Percentiles rank a stretch among this genome's conserved stretches.
Conservation (phyloP, 2,797 vertebrate species). For the Scyliorhinus canicula region DNA sequence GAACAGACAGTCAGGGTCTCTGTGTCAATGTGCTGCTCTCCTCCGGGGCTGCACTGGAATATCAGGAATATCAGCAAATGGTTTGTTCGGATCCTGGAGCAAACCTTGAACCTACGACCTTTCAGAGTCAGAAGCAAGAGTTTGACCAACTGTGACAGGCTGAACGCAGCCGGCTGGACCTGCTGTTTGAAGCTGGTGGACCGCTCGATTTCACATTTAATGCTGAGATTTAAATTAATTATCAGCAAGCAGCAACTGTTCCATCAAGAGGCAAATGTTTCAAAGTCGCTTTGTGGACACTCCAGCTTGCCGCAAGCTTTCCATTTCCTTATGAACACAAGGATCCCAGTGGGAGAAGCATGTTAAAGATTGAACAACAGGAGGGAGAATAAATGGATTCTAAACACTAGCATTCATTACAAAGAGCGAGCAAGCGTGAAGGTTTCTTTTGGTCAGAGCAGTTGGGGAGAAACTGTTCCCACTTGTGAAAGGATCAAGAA, state of each 20-base stretch:
- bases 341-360: background rate
- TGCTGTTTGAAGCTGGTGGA: background rate
- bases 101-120: background rate
- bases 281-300: background rate
- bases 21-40: background rate
- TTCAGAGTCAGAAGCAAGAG: background rate
- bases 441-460: too few relatives aligned
- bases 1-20: background rate
- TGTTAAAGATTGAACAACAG: background rate
- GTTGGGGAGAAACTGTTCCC: too few relatives aligned
- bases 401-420: background rate
- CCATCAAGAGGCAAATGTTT: background rate
- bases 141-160: background rate
- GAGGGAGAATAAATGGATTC: background rate
- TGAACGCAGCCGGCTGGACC: background rate
- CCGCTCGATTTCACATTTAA: background rate
- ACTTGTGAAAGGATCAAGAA: too few relatives aligned
- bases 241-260: background rate
- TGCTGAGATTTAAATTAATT: background rate
- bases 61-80: background rate
- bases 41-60: background rate
- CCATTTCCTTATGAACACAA: background rate
- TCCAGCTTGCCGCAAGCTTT: background rate
- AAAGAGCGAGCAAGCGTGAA: too few relatives aligned
- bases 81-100: background rate